Percentiles rank a stretch among this genome's conserved stretches.
phyloP scores from a whole-genome alignment of 2,797 vertebrate species.

The Psittacula echo region DNA sequence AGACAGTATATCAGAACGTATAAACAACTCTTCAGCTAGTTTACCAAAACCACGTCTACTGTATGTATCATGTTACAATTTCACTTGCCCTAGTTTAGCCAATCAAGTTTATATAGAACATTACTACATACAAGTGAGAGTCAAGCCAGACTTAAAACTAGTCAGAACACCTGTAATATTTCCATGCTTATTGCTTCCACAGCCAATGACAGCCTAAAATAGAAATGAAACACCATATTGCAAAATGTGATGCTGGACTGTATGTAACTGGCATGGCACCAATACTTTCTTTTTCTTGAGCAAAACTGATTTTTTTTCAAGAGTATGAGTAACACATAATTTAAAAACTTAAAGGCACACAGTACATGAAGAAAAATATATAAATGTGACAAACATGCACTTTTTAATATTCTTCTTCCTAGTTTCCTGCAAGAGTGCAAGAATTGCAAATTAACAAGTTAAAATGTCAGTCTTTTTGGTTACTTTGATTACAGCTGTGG shows the following conservation, averaged over 20 bases:
- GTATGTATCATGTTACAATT: neutral
- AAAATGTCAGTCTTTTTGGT: neutral
- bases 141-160: conserved; percentile 13
- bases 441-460: neutral
- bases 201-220: neutral
- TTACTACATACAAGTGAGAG: neutral
- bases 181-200: neutral
- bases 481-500: neutral
- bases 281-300: neutral
- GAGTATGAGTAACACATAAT: conserved; percentile 1
- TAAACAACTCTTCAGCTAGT: neutral
- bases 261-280: neutral
- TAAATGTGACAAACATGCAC: neutral
- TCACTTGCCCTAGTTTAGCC: neutral
- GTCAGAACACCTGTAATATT: conserved; percentile 17
- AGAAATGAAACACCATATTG: conserved; percentile 30
- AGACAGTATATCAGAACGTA: neutral
- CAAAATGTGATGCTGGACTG: conserved; percentile 5
- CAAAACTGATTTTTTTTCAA: conserved; percentile 6
- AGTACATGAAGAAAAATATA: neutral
- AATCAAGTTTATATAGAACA: neutral
- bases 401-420: neutral
- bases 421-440: neutral
- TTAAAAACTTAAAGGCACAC: neutral
- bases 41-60: neutral